A percentile compares a stretch with the other conserved stretches of the same genome.
These are phyloP conservation scores for Gallirallus australis DNA, from an alignment of 2,797 vertebrate genomes.

Conservation along the genomic window DNA sequence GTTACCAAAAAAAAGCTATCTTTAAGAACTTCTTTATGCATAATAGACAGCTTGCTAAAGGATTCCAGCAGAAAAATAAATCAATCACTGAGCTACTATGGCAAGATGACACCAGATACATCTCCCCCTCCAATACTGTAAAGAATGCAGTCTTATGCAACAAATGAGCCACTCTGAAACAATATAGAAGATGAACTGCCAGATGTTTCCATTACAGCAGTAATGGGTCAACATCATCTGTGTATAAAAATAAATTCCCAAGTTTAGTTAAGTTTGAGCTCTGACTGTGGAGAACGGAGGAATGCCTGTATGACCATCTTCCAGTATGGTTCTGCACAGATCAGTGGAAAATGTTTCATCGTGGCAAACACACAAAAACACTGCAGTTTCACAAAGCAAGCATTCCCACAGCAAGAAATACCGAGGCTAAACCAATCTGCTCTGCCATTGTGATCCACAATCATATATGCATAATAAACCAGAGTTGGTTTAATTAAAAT, in stretches of 20 bases:
- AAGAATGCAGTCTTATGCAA: not conserved
- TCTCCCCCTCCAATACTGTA: not conserved
- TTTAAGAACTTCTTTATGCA: not conserved
- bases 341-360: constrained; percentile 50
- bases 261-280: constrained; percentile 31
- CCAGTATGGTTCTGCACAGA: not conserved
- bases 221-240: constrained; percentile 9
- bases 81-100: not conserved
- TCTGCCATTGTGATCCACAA: not conserved
- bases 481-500: not conserved
- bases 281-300: constrained; percentile 37
- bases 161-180: not conserved
- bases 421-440: not conserved
- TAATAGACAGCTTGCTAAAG: not conserved
- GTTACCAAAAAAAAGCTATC: not conserved
- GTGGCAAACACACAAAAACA: not conserved
- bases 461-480: no score
- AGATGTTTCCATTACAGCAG: constrained; percentile 44
- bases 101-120: not conserved
- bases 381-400: not conserved
- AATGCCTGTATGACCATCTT: not conserved
- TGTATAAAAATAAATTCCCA: constrained; percentile 19
- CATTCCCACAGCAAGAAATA: not conserved
- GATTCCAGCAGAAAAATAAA: not conserved
- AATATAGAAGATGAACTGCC: not conserved